phyloP scores from a whole-genome alignment of 2,113 vertebrate genomes.

The Synodontis membranacea region DNA sequence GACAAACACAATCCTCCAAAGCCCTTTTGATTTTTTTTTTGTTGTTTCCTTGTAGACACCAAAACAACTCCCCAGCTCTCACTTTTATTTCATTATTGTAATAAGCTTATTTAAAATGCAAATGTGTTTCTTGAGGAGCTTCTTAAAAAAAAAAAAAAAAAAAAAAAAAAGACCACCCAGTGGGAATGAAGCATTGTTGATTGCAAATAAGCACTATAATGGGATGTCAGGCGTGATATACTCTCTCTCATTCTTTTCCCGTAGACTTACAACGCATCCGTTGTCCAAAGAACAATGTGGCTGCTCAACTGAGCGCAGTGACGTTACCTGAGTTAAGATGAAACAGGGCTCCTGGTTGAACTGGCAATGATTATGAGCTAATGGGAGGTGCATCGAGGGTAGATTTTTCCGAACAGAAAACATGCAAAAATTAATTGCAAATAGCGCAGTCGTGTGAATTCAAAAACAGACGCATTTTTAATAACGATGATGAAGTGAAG shows the following conservation, averaged over 20 bases:
- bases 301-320: slow-evolving; percentile 12
- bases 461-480: background rate
- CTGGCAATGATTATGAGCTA: slow-evolving; percentile 30
- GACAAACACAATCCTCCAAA: slow-evolving; percentile 57
- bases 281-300: slow-evolving; percentile 50
- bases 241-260: slow-evolving; percentile 40
- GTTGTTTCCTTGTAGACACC: slow-evolving; percentile 34
- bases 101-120: slow-evolving; percentile 66
- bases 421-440: background rate
- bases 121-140: slow-evolving; percentile 64
- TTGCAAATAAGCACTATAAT: slow-evolving; percentile 62
- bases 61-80: slow-evolving; percentile 33
- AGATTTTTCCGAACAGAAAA: background rate
- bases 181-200: slow-evolving; percentile 58
- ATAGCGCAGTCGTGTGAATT: background rate
- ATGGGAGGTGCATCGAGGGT: background rate
- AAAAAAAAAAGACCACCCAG: slow-evolving; percentile 64
- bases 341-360: slow-evolving; percentile 26
- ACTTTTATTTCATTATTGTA: slow-evolving; percentile 51
- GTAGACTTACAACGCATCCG: slow-evolving; percentile 53
- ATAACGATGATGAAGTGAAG: background rate
- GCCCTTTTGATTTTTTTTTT: slow-evolving; percentile 13
- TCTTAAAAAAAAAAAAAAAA: slow-evolving; percentile 36
- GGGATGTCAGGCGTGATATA: slow-evolving; percentile 55
- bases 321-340: slow-evolving; percentile 31